A percentile compares a stretch with the other conserved stretches of the same genome.
Evolutionary conservation across 2,797 vertebrate species (phyloP).

Genomic region (Falco berigora): DNA sequence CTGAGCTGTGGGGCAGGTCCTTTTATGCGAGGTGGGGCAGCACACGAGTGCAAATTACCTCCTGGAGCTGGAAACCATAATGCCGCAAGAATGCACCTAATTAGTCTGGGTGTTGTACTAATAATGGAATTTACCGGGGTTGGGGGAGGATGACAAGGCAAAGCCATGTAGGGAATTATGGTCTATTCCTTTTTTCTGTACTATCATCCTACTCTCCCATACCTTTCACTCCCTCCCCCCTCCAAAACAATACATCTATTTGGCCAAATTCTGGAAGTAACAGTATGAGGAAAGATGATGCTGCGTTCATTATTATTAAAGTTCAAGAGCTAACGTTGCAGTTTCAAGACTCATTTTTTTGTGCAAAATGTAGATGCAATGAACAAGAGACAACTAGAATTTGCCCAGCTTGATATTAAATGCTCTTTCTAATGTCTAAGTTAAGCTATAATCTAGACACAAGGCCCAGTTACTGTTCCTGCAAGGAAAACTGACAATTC

Average conservation of each 20-base stretch:
- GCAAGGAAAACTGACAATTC: background rate
- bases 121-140: background rate
- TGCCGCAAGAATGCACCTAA: background rate
- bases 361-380: background rate
- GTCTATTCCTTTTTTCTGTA: background rate
- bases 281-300: background rate
- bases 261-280: background rate
- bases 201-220: background rate
- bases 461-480: background rate
- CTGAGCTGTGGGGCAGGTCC: background rate
- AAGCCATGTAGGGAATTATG: background rate
- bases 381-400: background rate
- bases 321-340: background rate
- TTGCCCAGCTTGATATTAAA: background rate
- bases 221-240: fast-evolving
- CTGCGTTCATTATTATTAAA: background rate
- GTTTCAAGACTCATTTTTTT: background rate
- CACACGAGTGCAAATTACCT: background rate
- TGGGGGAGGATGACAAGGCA: background rate
- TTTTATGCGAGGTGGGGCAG: background rate
- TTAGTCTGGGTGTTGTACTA: background rate
- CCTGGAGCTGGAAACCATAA: background rate
- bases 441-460: background rate
- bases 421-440: background rate
- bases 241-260: background rate